Evolutionary conservation across 2,113 vertebrate genomes (phyloP).

Genomic region (Oceanites oceanicus): DNA sequence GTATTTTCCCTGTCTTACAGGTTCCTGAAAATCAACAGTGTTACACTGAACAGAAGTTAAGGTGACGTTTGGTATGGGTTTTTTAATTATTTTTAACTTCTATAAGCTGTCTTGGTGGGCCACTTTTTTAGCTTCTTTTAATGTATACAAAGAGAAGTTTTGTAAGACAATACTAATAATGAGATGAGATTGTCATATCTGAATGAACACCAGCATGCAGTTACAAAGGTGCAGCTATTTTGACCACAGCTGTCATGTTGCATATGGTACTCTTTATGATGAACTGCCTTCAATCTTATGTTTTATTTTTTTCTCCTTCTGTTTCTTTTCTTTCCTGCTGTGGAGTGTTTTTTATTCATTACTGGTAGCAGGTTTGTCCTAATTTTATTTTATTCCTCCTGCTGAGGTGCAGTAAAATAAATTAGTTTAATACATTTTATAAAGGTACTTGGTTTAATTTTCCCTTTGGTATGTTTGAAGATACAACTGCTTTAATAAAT

Average conservation of each 20-base stretch:
- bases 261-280: not conserved
- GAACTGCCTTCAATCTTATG: not conserved
- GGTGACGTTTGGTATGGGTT: fast-evolving
- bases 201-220: not conserved
- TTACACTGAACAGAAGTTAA: not conserved
- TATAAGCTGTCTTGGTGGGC: not conserved
- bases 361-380: constrained; percentile 21
- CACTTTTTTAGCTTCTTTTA: not conserved
- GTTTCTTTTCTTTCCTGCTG: constrained; percentile 50
- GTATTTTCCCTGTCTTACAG: not conserved
- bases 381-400: constrained; percentile 56
- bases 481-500: constrained; percentile 60
- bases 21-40: not conserved
- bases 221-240: constrained; percentile 13
- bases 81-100: not conserved
- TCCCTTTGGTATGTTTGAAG: constrained; percentile 42
- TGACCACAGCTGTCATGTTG: constrained; percentile 16
- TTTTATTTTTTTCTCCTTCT: not conserved
- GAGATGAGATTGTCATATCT: not conserved
- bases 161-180: not conserved
- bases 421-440: constrained; percentile 68
- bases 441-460: constrained; percentile 67
- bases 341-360: constrained; percentile 44
- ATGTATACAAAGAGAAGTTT: not conserved
- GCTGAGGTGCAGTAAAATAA: constrained; percentile 69